phyloP scores from a whole-genome alignment of 2,888 invertebrate genomes.

The Flexamia atlantica region DNA sequence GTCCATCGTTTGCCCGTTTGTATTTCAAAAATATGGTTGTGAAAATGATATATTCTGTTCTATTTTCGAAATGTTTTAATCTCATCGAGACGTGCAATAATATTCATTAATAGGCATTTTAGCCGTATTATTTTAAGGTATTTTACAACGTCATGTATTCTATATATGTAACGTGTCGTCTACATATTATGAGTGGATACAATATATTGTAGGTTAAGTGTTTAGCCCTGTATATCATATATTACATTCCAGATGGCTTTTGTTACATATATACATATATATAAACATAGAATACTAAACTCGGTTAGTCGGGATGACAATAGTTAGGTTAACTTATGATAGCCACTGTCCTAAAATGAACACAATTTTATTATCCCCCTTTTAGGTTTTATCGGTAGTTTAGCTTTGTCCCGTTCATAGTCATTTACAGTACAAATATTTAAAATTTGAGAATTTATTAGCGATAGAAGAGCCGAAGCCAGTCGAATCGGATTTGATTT shows the following conservation, averaged over 20 bases:
- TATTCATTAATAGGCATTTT: conserved; percentile 59
- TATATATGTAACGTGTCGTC: conserved; percentile 42
- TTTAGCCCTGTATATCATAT: conserved; percentile 56
- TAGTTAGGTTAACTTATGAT: conserved; percentile 59
- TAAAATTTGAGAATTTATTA: conserved; percentile 60
- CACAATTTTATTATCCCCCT: conserved; percentile 53
- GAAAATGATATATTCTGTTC: conserved; percentile 61
- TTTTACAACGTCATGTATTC: conserved; percentile 55
- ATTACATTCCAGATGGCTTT: conserved; percentile 61
- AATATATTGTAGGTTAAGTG: conserved; percentile 60
- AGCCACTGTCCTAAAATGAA: conserved; percentile 56
- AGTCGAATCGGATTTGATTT: background rate
- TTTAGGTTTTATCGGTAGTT: conserved; percentile 56
- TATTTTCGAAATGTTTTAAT: conserved; percentile 61
- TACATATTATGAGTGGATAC: conserved; percentile 39
- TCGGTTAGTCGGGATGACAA: conserved; percentile 60
- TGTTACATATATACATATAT: conserved; percentile 55
- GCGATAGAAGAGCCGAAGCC: conserved; percentile 31
- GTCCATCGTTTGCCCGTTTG: conserved; percentile 59
- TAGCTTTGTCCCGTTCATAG: conserved; percentile 58
- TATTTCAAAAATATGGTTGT: conserved; percentile 62
- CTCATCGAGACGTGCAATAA: conserved; percentile 60
- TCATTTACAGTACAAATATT: conserved; percentile 62
- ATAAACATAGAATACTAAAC: conserved; percentile 51
- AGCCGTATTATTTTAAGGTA: conserved; percentile 59